Evolutionary conservation across 2,888 invertebrate genomes (phyloP).

Genomic region (Hipparchia sbordonii): DNA sequence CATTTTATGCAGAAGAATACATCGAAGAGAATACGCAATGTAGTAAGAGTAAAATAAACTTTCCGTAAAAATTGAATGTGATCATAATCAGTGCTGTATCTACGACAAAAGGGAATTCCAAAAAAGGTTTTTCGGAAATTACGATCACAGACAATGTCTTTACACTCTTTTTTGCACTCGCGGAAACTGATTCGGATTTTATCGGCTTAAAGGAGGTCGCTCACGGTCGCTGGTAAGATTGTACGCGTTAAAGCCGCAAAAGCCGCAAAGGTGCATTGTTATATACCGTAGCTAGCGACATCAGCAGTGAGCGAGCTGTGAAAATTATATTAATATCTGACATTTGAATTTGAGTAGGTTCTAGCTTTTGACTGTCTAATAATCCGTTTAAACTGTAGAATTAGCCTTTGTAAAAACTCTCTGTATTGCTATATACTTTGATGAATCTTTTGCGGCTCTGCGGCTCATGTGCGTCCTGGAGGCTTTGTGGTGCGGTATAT

Average conservation of each 20-base stretch:
- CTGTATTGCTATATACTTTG: too few species aligned
- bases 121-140: conserved; percentile 6
- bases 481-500: too few species aligned
- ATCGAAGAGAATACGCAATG: background rate
- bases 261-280: background rate
- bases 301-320: too few species aligned
- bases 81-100: background rate
- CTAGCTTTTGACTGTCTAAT: too few species aligned
- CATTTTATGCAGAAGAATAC: too few species aligned
- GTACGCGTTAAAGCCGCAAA: background rate
- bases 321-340: too few species aligned
- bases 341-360: too few species aligned
- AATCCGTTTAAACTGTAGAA: too few species aligned
- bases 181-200: conserved; percentile 4
- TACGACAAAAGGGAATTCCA: background rate
- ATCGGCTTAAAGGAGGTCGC: conserved; percentile 1
- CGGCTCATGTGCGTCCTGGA: too few species aligned
- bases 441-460: too few species aligned
- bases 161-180: conserved; percentile 2
- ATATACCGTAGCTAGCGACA: too few species aligned
- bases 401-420: too few species aligned
- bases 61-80: background rate
- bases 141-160: conserved; percentile 8
- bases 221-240: background rate
- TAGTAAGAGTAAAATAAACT: background rate